Conservation (phyloP, 2,888 invertebrate species). For the Yponomeuta malinellus region DNA sequence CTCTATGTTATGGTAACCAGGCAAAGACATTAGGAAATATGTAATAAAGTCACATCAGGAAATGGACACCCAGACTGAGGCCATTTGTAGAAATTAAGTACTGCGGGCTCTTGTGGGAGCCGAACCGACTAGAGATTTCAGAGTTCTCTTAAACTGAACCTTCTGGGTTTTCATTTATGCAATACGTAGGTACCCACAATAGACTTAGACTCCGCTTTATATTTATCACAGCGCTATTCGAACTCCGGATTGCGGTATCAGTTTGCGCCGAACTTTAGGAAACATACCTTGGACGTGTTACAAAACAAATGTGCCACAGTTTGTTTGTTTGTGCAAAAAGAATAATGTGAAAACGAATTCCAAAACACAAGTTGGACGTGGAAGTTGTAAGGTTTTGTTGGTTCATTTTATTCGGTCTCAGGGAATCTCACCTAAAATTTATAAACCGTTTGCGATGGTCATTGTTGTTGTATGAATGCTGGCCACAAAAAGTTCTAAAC, state of each 20-base stretch:
- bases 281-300: neutral
- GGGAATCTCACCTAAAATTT: no score
- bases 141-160: neutral
- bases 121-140: no score
- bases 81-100: no score
- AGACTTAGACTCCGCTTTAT: neutral
- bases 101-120: no score
- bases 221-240: neutral
- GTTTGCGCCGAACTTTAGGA: constrained; percentile 1
- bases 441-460: no score
- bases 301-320: constrained; percentile 3
- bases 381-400: neutral
- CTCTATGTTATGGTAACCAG: no score
- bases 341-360: neutral
- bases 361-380: neutral
- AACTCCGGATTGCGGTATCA: neutral
- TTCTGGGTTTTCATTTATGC: neutral
- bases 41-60: no score
- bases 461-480: no score
- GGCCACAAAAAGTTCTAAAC: neutral
- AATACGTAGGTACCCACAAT: neutral
- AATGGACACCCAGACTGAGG: no score
- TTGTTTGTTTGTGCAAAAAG: neutral
- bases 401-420: neutral
- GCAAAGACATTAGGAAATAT: no score